Conservation (phyloP, 2,888 invertebrate genomes). For the Limenitis camilla region DNA sequence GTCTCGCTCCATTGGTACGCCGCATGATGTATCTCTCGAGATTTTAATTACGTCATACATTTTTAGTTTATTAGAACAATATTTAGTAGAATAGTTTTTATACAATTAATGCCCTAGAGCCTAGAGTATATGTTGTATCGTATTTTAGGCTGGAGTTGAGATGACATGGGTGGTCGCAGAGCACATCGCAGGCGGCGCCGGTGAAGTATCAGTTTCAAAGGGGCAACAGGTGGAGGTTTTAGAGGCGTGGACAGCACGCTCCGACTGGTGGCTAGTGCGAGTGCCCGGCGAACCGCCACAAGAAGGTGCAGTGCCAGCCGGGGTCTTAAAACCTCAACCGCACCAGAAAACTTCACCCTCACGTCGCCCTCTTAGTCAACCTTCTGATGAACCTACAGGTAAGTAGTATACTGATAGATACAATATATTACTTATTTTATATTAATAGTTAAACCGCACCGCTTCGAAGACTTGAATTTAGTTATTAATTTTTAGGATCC, state of each 20-base stretch:
- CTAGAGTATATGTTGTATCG: neutral
- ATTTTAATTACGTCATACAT: too few relatives aligned
- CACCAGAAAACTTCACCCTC: constrained; percentile 63
- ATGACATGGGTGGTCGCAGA: constrained; percentile 95
- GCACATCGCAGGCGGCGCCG: constrained; percentile 82
- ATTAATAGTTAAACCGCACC: too few relatives aligned
- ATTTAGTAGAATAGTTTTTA: too few relatives aligned
- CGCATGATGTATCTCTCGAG: too few relatives aligned
- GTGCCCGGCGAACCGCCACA: constrained; percentile 76
- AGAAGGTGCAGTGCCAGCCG: constrained; percentile 87
- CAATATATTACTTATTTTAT: too few relatives aligned
- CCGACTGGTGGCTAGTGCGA: constrained; percentile 83
- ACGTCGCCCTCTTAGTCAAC: constrained; percentile 56
- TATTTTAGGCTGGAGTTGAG: constrained; percentile 83
- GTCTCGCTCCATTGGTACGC: too few relatives aligned
- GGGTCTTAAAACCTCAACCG: constrained; percentile 77
- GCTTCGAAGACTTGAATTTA: too few relatives aligned
- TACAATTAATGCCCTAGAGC: neutral
- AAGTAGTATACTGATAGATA: constrained; percentile 58
- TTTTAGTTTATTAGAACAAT: too few relatives aligned
- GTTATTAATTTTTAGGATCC: too few relatives aligned
- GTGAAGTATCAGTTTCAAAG: constrained; percentile 88
- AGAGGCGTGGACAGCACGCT: constrained; percentile 80
- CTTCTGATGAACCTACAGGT: constrained; percentile 64
- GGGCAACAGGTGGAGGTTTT: constrained; percentile 96